Base-by-base conservation (phyloP, 2,797 vertebrate species). In the Onychomys leucogaster region DNA sequence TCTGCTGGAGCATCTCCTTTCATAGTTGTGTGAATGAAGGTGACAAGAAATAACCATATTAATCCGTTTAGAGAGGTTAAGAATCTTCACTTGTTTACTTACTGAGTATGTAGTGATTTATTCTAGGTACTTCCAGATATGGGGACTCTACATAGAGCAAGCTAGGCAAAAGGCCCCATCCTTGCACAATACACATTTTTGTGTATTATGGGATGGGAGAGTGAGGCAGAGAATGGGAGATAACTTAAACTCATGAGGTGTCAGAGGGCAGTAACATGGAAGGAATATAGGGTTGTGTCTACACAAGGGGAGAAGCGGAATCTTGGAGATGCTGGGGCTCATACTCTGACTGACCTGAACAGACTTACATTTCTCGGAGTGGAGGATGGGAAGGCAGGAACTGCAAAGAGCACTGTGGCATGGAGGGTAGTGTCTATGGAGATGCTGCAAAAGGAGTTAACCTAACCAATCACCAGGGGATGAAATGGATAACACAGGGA, bases 51-150 rank as follows among this genome's bases (percentile, higher is more conserved):
- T 2, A 55, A 86, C 55, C 69, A 81, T 3, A 27, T 73, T 78
- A 16, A 32, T n/a, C 78, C 37, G 91, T 65, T 89, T 71, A 69
- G 61, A 95, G 59, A 94, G 21, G 8, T 83, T 73, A 82, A 73
- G 1, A 52, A 43, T 21, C 9, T 57, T 61, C 32, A 19, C 41
- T 77, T 37, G 23, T 43, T 87, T 41, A 89, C 80, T 93, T 67
- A 21, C 52, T 16, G 23, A 83, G 29, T 75, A 46, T 29, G 21
- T 65, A 3, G 78, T 37, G n/a, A 78, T 69, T 55, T 43, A 55
- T 21, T 41, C 41, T 49, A 57, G 23, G 43, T 14, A 41, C 57
- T 86, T 85, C 46, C 12, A n/a, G 13, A 3, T n/a, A 14, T 41
- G 55, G 13, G n/a, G 17, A 85, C 52, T 91, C 16, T 81, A 32